These are phyloP conservation scores for Mesoclemmys tuberculata DNA, from an alignment of 2,113 vertebrate species.

Conservation along the genomic window DNA sequence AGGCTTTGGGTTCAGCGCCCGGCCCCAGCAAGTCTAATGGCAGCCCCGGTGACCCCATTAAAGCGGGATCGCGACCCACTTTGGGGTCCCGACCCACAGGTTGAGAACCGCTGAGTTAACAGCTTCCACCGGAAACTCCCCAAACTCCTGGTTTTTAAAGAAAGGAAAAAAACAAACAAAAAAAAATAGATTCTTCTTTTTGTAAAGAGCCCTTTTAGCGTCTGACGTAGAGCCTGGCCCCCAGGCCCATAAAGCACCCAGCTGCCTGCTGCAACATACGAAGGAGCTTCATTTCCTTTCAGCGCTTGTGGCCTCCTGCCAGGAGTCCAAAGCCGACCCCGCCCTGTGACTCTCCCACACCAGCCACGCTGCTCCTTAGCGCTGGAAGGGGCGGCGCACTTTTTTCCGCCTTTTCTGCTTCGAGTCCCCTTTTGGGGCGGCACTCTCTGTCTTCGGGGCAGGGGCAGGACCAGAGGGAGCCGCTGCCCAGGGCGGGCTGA, in stretches of 20 bases:
- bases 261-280: background rate
- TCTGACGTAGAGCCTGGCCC: background rate
- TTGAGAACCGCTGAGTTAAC: too few relatives aligned
- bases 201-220: constrained; percentile 55
- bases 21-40: too few relatives aligned
- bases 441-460: constrained; percentile 78
- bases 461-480: constrained; percentile 68
- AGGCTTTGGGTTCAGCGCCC: too few relatives aligned
- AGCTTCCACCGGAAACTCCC: background rate
- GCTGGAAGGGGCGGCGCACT: constrained; percentile 91
- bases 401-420: constrained; percentile 90
- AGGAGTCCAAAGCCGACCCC: background rate
- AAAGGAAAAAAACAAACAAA: background rate
- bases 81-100: too few relatives aligned
- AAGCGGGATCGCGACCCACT: too few relatives aligned
- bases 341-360: background rate
- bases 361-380: constrained; percentile 74
- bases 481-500: constrained; percentile 74
- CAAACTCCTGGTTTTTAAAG: background rate
- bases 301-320: background rate
- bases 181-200: constrained; percentile 25
- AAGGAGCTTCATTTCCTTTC: background rate
- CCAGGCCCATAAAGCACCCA: background rate
- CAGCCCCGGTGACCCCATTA: too few relatives aligned
- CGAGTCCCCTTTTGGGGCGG: constrained; percentile 76